Base-by-base conservation (phyloP, 2,888 invertebrate species). In the Pseudeuparius sepicola region DNA sequence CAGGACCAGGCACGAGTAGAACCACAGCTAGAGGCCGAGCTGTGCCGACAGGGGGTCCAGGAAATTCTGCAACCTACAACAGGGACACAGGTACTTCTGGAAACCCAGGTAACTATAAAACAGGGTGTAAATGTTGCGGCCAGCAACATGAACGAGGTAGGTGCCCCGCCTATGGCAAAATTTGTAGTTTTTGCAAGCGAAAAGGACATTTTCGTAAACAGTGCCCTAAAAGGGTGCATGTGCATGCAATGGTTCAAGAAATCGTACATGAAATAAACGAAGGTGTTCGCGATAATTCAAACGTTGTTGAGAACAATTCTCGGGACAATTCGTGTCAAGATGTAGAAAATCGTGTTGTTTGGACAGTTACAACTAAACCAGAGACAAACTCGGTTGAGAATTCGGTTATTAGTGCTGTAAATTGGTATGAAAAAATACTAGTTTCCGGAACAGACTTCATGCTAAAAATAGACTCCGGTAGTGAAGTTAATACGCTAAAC, bases 361-460 rank as follows among this genome's bases (percentile, higher is more conserved):
- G 31, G 31, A 31, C 31, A 24, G 24, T 31, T 13, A 13, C 5
- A 10, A n/a, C n/a, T n/a, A n/a, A n/a, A n/a, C n/a, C n/a, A n/a
- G n/a, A n/a, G n/a, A n/a, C n/a, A n/a, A n/a, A n/a, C n/a, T n/a
- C n/a, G n/a, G n/a, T n/a, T n/a, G n/a, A n/a, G n/a, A 24, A 14
- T 11, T 2, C 24, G 16, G 24, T 14, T 6, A 12, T 31, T 23
- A 5, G 14, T 24, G 3, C 31, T 14, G 14, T 31, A 10, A 24
- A 31, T 9, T 31, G 31, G 31, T 31, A 23, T 20, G 31, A 31
- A 31, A 9, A 23, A n/a, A n/a, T n/a, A n/a, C n/a, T n/a, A n/a
- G n/a, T n/a, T n/a, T n/a, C n/a, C n/a, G n/a, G n/a, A n/a, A n/a
- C n/a, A n/a, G n/a, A n/a, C n/a, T n/a, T n/a, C n/a, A n/a, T n/a